Base-by-base conservation (phyloP, 2,113 vertebrate genomes). In the Lanius ludovicianus region DNA sequence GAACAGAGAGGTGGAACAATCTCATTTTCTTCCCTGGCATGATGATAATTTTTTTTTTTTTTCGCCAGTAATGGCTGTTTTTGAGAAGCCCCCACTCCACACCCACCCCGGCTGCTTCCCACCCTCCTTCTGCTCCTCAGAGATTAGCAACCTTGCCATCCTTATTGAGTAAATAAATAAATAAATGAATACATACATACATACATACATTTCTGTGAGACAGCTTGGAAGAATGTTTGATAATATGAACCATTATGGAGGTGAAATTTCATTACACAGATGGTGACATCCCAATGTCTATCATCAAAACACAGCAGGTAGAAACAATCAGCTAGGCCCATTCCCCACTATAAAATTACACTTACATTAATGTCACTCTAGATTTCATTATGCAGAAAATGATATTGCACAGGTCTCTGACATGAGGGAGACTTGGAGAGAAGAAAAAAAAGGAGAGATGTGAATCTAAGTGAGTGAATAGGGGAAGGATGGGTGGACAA, bases 201-300 rank as follows among this genome's bases (percentile, higher is more conserved):
- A 37, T 37, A 37, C 37, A 97, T 94, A 96, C 70, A 31, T 71
- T 95, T 94, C 42, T 79, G 75, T 0, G 82, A 97, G 97, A 96
- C 96, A 96, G 96, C 94, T 97, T 97, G 96, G 97, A 98, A 97
- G 97, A 98, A 96, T 70, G 94, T 97, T 97, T 98, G 97, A 98
- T 98, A 98, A 98, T 98, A 97, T 97, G 97, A 97, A 97, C 97
- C 95, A 98, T 98, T 98, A 98, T 50, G 24, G 96, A 98, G 98
- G 97, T 97, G 97, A 98, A 98, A 98, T 98, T 98, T 98, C 98
- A 98, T 98, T 98, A 98, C 98, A 98, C 97, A 98, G 98, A 98
- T 98, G 98, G 98, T 97, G 98, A 98, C 97, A 98, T 97, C 96
- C 94, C 93, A 97, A 98, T 97, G 98, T 98, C 98, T 98, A 97